phyloP scores from a whole-genome alignment of 2,113 vertebrate species.

The Nothoprocta perdicaria region DNA sequence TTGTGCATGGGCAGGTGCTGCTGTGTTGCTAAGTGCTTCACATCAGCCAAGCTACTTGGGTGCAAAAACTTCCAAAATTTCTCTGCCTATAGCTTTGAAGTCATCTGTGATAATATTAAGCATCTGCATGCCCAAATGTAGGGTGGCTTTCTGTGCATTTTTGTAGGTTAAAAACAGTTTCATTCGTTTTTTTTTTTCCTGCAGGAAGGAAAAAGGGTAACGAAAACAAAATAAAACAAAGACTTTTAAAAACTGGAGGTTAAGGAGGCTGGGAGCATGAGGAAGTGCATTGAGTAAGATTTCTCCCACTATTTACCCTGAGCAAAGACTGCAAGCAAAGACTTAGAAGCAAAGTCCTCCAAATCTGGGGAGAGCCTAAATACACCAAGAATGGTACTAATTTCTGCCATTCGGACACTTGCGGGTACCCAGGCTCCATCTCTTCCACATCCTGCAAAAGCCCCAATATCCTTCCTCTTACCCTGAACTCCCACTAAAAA shows the following conservation, averaged over 20 bases:
- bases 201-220: background rate
- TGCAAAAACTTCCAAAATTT: background rate
- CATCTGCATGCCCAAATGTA: too few relatives aligned
- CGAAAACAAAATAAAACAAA: too few relatives aligned
- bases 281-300: background rate
- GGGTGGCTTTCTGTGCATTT: rapidly evolving
- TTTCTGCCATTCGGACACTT: background rate
- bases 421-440: background rate
- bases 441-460: background rate
- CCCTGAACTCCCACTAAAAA: background rate
- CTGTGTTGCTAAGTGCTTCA: background rate
- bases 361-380: background rate
- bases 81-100: background rate
- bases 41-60: background rate
- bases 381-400: too few relatives aligned
- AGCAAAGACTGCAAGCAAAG: too few relatives aligned
- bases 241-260: background rate
- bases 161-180: background rate
- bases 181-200: background rate
- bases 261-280: too few relatives aligned
- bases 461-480: rapidly evolving
- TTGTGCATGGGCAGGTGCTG: background rate
- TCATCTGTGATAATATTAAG: background rate
- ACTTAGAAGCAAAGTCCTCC: background rate
- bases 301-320: background rate